Percentiles rank a stretch among this genome's conserved stretches.
Evolutionary conservation across 2,888 invertebrate species (phyloP).

Genomic region (Gerosis bhagava): DNA sequence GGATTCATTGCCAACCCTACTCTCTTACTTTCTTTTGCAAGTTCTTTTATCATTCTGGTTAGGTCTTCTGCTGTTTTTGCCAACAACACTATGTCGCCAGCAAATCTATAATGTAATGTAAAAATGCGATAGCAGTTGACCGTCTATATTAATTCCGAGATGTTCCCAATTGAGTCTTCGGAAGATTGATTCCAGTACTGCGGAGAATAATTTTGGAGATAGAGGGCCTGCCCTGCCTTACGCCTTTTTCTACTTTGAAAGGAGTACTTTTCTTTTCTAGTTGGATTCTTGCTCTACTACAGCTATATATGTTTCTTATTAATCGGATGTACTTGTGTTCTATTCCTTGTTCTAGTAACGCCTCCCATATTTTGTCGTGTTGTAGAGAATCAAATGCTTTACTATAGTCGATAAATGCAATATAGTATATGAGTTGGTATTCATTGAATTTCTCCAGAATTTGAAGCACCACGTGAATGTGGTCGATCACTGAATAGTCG

Average conservation of each 20-base stretch:
- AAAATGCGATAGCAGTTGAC: too few relatives aligned
- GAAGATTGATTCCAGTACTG: constrained; percentile 31
- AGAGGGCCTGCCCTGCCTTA: constrained; percentile 16
- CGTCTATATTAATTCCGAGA: too few relatives aligned
- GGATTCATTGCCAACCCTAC: constrained; percentile 30
- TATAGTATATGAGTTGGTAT: constrained; percentile 1
- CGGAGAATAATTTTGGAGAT: constrained; percentile 31
- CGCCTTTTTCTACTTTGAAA: constrained; percentile 33
- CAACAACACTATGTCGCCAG: constrained; percentile 35
- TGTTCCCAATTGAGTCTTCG: too few relatives aligned
- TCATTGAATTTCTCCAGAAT: constrained; percentile 18
- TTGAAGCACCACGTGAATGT: constrained; percentile 23
- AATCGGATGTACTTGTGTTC: constrained; percentile 32
- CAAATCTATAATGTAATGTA: constrained; percentile 33
- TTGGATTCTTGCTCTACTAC: constrained; percentile 27
- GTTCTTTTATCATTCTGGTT: constrained; percentile 30
- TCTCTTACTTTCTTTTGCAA: constrained; percentile 32
- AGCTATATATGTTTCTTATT: constrained; percentile 29
- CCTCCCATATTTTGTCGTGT: constrained; percentile 30
- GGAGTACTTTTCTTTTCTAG: constrained; percentile 20
- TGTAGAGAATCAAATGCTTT: constrained; percentile 35
- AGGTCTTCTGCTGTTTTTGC: constrained; percentile 29
- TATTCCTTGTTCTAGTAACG: constrained; percentile 32
- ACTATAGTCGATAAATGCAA: constrained; percentile 34
- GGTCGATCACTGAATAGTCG: constrained; percentile 23